Base-by-base conservation (phyloP, 2,888 invertebrate species). In the Harmothoe impar region DNA sequence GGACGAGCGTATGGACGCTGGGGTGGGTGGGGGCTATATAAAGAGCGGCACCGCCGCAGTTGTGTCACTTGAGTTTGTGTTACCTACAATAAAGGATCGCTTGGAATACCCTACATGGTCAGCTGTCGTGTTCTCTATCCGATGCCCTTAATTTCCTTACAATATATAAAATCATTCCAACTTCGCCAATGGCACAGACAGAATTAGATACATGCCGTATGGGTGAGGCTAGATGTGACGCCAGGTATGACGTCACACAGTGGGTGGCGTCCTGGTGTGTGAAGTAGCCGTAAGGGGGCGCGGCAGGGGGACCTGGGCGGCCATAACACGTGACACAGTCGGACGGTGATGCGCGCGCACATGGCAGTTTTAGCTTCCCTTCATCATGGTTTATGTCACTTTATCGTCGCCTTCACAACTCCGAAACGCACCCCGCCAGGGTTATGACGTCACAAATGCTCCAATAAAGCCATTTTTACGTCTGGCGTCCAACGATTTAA, bases 381-480 rank as follows among this genome's bases (percentile, higher is more conserved):
- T 56, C 86, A 86, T 86, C 54, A 86, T 86, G 86, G 52, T 86
- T 86, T 86, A 86, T 86, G 86, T 31, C 56, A 25, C 56, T 86
- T 86, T 86, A 86, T 56, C 33, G 86, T 56, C 56, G 56, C 86
- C 86, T 86, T 86, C 54, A 56, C 86, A 86, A 86, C 86, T 86
- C 86, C 86, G 52, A n/a, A 35, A 81, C 43, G 86, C 54, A n/a
- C 86, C 23, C 15, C 31, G 12, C 86, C 56, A 17, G 7, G 29
- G 56, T 86, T 86, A 86, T 86, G 86, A 86, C 86, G 86, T 86
- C 56, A 86, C 86, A 86, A 86, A 86, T 52, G 86, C 31, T 86
- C 86, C 56, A 86, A 86, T 86, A 86, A 86, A 86, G 56, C 86
- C 52, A 86, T 86, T 33, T 86, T 86, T 86, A 86, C 86, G 86